These are phyloP conservation scores for Sardinella longiceps DNA, from an alignment of 2,797 vertebrate species.

Conservation along the genomic window DNA sequence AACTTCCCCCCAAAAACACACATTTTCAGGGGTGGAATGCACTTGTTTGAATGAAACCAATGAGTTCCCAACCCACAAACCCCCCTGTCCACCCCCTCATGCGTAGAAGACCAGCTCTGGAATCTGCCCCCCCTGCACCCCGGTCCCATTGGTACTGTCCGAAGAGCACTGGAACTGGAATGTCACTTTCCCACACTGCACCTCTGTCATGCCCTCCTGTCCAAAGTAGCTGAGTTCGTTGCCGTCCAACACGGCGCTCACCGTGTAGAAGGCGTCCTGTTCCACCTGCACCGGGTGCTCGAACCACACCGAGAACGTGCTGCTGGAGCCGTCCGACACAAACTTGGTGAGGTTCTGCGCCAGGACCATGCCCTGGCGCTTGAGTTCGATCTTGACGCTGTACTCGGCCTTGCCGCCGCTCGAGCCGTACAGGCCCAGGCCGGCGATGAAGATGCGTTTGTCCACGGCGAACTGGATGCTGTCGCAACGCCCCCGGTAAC, in stretches of 20 bases:
- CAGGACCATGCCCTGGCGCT: constrained; percentile 80
- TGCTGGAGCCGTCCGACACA: constrained; percentile 85
- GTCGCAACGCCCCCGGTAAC: constrained; percentile 87
- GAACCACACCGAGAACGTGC: constrained; percentile 88
- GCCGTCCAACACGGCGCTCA: constrained; percentile 85
- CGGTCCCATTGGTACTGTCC: constrained; percentile 88
- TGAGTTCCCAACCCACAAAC: neutral
- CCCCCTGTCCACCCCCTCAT: constrained; percentile 62
- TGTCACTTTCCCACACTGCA: constrained; percentile 88
- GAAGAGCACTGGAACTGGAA: constrained; percentile 93
- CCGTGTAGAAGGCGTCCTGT: constrained; percentile 88
- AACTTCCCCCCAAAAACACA: neutral
- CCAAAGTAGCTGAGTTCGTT: constrained; percentile 91
- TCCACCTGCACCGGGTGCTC: constrained; percentile 89
- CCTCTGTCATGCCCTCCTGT: constrained; percentile 90
- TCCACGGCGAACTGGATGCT: constrained; percentile 91
- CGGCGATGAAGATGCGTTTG: constrained; percentile 86
- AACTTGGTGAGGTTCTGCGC: constrained; percentile 87
- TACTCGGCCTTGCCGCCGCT: constrained; percentile 88
- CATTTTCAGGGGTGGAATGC: constrained; percentile 63
- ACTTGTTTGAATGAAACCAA: constrained; percentile 20
- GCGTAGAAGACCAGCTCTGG: constrained; percentile 91
- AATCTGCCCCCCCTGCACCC: constrained; percentile 89
- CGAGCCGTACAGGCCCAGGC: constrained; percentile 85
- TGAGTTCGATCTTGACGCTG: constrained; percentile 86